Evolutionary conservation across 2,113 vertebrate genomes (phyloP), one percentile per base, ranked within the genome.

Genomic region (Hippocampus comes): DNA sequence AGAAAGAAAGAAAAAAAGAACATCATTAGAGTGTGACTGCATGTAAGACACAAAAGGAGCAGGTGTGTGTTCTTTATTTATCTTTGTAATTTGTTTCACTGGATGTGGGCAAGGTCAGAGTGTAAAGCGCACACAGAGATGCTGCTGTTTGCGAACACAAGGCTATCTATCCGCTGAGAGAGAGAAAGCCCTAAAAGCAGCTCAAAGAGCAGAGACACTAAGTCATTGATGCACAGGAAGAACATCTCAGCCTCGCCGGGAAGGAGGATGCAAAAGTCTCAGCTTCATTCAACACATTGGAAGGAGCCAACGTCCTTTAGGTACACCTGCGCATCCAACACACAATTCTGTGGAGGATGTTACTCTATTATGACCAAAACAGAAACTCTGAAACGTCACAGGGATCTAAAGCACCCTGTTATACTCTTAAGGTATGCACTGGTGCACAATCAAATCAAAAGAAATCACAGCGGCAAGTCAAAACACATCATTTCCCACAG

Each of bases 91-190:
- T 9, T 8, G 23, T 65, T n/a, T 46, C 42, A 17, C 63, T 66
- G 5, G n/a, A 46, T 15, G 14, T 48, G 64, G n/a, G 42, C 64
- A 27, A 25, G 43, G 64, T 48, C 42, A 27, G 63, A 63, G 77
- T 71, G 67, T 79, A 80, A 75, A 86, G 84, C 38, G 64, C 71
- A 78, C 86, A 66, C 86, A 91, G 84, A 82, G 87, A 76, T 55
- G 73, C 66, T 11, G 68, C 82, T 90, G 85, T 88, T 77, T 43
- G 73, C 49, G 64, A 25, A 68, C 67, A 89, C 83, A 86, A 81
- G 79, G 81, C 76, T 42, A 80, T 72, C 79, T 75, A 48, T 59
- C 70, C 2, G 4, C 4, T 17, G 70, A 43, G 72, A 18, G 64
- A 64, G 75, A 82, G 76, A 72, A 82, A 71, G 55, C 56, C 57